Evolutionary conservation across 2,113 vertebrate species (phyloP).

Genomic region (Bettongia penicillata): DNA sequence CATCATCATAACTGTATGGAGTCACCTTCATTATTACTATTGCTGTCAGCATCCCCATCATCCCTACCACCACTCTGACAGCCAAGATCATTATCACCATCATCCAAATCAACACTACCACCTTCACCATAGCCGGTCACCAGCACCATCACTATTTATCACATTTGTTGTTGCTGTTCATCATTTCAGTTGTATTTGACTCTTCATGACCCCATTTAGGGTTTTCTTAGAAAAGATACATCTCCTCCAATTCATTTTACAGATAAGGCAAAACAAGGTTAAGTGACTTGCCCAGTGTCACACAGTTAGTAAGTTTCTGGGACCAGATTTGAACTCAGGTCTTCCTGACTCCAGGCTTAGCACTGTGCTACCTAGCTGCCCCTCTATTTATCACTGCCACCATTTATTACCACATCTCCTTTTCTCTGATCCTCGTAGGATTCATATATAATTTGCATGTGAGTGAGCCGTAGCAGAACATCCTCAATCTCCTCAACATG

Average conservation of each 20-base stretch:
- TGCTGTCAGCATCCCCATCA: background rate
- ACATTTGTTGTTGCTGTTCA: background rate
- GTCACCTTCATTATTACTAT: background rate
- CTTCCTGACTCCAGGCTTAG: background rate
- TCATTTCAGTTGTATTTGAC: background rate
- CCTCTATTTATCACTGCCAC: background rate
- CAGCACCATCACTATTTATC: background rate
- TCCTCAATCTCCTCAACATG: background rate
- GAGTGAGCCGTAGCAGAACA: background rate
- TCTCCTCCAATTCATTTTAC: background rate
- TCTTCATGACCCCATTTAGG: background rate
- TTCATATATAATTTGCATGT: background rate
- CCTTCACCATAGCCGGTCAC: background rate
- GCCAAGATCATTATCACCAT: background rate
- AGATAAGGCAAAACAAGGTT: background rate
- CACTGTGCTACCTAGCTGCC: background rate
- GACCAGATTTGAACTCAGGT: background rate
- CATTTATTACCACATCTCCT: background rate
- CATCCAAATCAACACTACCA: no score
- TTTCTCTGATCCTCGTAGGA: background rate
- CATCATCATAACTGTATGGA: background rate
- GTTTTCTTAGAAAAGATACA: background rate
- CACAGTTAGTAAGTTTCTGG: background rate
- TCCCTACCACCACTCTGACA: background rate
- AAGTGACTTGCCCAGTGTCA: background rate